phyloP scores from a whole-genome alignment of 2,113 vertebrate genomes.

The Gavialis gangeticus region DNA sequence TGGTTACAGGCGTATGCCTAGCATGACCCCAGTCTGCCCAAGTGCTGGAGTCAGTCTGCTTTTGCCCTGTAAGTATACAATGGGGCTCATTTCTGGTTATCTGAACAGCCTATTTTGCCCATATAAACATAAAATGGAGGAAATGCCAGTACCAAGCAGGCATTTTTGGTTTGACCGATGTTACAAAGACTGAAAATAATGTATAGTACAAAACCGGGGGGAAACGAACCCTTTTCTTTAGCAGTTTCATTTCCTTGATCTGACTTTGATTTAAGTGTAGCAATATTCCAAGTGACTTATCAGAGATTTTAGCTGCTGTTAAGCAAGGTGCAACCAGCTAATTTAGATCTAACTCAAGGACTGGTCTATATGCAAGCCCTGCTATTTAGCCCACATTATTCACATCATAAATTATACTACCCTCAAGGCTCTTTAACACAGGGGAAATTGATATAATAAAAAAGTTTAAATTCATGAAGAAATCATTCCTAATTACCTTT shows the following conservation, averaged over 20 bases:
- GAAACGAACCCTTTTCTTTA: too few relatives aligned
- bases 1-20: neutral
- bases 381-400: neutral
- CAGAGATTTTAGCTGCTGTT: neutral
- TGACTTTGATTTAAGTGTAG: neutral
- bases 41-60: neutral
- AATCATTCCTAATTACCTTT: neutral
- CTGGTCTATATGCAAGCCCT: neutral
- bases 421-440: neutral
- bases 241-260: neutral
- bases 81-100: too few relatives aligned
- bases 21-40: neutral
- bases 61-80: neutral
- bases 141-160: neutral
- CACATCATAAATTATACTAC: neutral
- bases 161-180: neutral
- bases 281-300: neutral
- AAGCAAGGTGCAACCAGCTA: neutral
- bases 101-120: neutral
- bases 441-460: rapidly evolving
- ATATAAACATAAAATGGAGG: neutral
- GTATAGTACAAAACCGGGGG: neutral
- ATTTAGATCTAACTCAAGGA: neutral
- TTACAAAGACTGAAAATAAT: neutral
- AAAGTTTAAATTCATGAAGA: neutral